Base-by-base conservation (phyloP, 1,140 invertebrate genomes). In the Diabrotica undecimpunctata region DNA sequence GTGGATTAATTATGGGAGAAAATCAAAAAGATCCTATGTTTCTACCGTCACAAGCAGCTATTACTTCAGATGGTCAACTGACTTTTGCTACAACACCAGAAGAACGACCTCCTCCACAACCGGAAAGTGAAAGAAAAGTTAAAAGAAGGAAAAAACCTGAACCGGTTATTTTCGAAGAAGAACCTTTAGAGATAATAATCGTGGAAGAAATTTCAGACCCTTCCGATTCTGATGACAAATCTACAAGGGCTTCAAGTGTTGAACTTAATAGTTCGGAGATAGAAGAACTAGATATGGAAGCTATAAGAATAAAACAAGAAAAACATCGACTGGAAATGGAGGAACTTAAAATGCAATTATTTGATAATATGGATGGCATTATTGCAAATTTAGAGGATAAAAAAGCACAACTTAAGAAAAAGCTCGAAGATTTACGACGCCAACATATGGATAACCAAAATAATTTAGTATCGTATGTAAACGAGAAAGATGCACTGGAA, bases 21-120 rank as follows among this genome's bases (percentile, higher is more conserved):
- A 68, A 76, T 39, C 67, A 74, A 54, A 61, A 68, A 56, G 72
- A 78, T 51, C 69, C 77, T 0, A 78, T 80, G 68, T 88, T 88
- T 70, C 78, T 87, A 68, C 84, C 85, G 0, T 86, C 86, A 8
- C 83, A 87, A 67, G 84, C 82, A 0, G 76, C 84, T 1, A 83
- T 82, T 4, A 80, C 82, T 56, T 75, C 83, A 41, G 73, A 79
- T 62, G 81, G 83, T 6, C 79, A 84, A 56, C 77, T 81, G 10
- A 75, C 82, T 37, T 86, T 86, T 69, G 74, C 77, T 25, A 68
- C 68, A 11, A 70, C 66, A 52, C 61, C 69, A 25, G 77, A 79
- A 69, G 77, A 78, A 69, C 63, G 74, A 25, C 72, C 74, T 10
- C 66, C 71, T 63, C 70, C 71, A n/a, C 69, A 60, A 66, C 67